Evolutionary conservation across 2,888 invertebrate genomes (phyloP).

Genomic region (Capitulum mitella): DNA sequence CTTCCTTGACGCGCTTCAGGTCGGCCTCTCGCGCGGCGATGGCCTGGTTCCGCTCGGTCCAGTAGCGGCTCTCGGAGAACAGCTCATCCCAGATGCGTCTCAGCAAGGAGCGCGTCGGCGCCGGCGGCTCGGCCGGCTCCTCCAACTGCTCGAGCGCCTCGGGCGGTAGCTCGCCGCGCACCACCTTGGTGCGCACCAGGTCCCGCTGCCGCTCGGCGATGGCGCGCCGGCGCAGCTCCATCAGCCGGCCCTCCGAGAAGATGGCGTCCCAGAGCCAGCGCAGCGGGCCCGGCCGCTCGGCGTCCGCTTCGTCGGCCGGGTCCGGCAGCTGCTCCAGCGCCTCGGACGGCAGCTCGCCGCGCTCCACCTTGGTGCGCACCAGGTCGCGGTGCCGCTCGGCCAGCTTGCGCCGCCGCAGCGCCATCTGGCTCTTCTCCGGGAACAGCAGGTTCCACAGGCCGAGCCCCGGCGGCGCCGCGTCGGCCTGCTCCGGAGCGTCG

Average conservation of each 20-base stretch:
- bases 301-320: background rate
- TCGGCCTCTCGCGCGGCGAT: slow-evolving; percentile 8
- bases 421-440: background rate
- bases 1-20: background rate
- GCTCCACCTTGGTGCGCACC: background rate
- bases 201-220: slow-evolving; percentile 6
- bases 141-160: background rate
- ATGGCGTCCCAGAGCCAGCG: background rate
- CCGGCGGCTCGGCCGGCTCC: background rate
- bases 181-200: slow-evolving; percentile 1
- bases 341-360: background rate
- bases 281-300: background rate
- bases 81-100: background rate
- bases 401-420: background rate
- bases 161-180: slow-evolving; percentile 9
- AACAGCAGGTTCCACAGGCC: background rate
- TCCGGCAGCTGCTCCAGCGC: background rate
- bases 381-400: slow-evolving; percentile 8
- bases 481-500: background rate
- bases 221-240: background rate
- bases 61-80: slow-evolving; percentile 17
- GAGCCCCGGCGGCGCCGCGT: background rate
- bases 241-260: background rate
- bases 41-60: background rate
- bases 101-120: background rate